phyloP scores from a whole-genome alignment of 2,888 invertebrate genomes.

The Conistra vaccinii region DNA sequence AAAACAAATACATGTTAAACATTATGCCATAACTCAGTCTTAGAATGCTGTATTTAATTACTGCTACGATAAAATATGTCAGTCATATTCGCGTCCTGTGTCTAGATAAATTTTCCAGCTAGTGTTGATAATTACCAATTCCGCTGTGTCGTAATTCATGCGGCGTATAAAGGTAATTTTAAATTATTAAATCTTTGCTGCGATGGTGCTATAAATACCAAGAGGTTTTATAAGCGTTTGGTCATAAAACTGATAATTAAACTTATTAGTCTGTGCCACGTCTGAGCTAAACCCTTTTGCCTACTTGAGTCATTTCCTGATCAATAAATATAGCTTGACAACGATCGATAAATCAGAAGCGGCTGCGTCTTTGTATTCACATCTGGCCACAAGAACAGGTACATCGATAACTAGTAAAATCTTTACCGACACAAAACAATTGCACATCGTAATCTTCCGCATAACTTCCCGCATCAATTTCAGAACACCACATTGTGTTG shows the following conservation, averaged over 20 bases:
- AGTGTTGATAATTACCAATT: slow-evolving; percentile 50
- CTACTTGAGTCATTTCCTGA: slow-evolving; percentile 16
- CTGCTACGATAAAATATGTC: slow-evolving; percentile 46
- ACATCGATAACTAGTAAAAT: slow-evolving; percentile 21
- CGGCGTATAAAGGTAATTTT: slow-evolving; percentile 44
- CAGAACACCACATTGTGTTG: slow-evolving; percentile 18
- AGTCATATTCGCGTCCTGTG: slow-evolving; percentile 42
- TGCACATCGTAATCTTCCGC: slow-evolving; percentile 8
- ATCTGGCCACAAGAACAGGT: neutral
- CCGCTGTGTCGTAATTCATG: slow-evolving; percentile 45
- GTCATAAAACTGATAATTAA: slow-evolving; percentile 36
- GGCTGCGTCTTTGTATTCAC: slow-evolving; percentile 16
- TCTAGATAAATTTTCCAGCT: slow-evolving; percentile 41
- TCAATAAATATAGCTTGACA: slow-evolving; percentile 8
- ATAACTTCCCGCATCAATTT: slow-evolving; percentile 2
- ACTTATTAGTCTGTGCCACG: slow-evolving; percentile 31
- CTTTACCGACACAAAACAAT: slow-evolving; percentile 19
- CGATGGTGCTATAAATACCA: slow-evolving; percentile 45
- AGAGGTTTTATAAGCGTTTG: slow-evolving; percentile 34
- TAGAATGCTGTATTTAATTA: slow-evolving; percentile 60
- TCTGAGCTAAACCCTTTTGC: slow-evolving; percentile 10
- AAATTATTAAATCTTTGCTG: slow-evolving; percentile 26
- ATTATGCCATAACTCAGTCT: slow-evolving; percentile 28
- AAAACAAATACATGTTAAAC: slow-evolving; percentile 43
- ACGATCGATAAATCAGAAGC: slow-evolving; percentile 22